Evolutionary conservation across 2,113 vertebrate genomes (phyloP).

Genomic region (Bothrops jararaca): DNA sequence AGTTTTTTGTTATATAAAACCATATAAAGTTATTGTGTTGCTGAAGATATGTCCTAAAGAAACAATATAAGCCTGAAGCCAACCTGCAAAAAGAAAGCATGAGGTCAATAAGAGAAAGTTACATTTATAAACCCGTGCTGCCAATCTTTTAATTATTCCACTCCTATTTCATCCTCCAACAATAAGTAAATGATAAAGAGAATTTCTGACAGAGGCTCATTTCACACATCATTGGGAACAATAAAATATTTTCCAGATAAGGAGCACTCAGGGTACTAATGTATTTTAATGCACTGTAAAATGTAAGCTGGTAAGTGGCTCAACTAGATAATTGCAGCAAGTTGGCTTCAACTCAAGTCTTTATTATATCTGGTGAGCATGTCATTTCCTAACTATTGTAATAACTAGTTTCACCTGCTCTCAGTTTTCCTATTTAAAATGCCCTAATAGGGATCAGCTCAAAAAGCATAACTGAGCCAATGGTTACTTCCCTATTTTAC

Average conservation of each 20-base stretch:
- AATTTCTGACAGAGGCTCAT: conserved; percentile 30
- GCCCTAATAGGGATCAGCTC: neutral
- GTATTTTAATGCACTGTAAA: conserved; percentile 2
- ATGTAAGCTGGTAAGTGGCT: conserved; percentile 26
- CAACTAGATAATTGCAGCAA: conserved; percentile 8
- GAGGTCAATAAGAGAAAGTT: conserved; percentile 28
- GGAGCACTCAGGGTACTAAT: conserved; percentile 18
- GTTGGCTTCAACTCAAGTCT: neutral
- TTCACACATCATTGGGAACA: conserved; percentile 32
- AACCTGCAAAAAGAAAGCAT: neutral
- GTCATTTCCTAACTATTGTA: conserved; percentile 10
- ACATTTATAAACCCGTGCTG: conserved; percentile 24
- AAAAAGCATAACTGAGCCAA: neutral
- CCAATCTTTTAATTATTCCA: conserved; percentile 33
- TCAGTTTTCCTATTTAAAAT: neutral
- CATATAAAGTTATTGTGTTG: neutral
- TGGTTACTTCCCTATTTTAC: neutral
- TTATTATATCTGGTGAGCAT: conserved; percentile 11
- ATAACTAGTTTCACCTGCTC: neutral
- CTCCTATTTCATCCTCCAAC: neutral
- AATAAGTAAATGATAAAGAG: neutral
- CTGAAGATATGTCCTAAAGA: conserved; percentile 29
- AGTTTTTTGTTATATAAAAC: conserved; percentile 24
- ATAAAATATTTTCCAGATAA: conserved; percentile 18
- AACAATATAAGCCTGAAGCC: conserved; percentile 22